A percentile compares a stretch with the other conserved stretches of the same genome.
Conservation (phyloP, 2,797 vertebrate species). For the Acomys russatus region DNA sequence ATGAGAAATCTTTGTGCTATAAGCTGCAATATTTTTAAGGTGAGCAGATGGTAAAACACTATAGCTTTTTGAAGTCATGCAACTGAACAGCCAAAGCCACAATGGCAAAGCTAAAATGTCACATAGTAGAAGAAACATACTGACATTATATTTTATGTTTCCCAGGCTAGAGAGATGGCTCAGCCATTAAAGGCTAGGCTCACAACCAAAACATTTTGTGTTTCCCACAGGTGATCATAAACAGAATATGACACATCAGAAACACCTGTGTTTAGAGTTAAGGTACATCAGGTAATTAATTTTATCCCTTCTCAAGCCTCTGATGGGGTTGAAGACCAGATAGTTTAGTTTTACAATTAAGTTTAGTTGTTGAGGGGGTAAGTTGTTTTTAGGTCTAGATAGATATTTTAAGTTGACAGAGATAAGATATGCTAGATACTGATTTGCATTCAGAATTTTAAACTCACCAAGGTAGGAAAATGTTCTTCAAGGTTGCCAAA, state of each 20-base stretch:
- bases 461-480: too few species aligned
- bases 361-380: too few species aligned
- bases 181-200: not conserved
- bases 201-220: not conserved
- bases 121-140: slow-evolving; percentile 3
- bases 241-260: not conserved
- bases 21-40: slow-evolving; percentile 12
- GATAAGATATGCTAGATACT: too few species aligned
- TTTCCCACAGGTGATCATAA: slow-evolving; percentile 29
- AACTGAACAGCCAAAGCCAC: slow-evolving; percentile 40
- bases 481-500: too few species aligned
- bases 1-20: not conserved
- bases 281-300: too few species aligned
- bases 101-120: slow-evolving; percentile 44
- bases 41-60: slow-evolving; percentile 25
- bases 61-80: slow-evolving; percentile 42
- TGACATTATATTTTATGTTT: not conserved
- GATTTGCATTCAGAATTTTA: too few species aligned
- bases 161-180: not conserved
- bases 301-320: too few species aligned
- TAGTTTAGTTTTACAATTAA: too few species aligned
- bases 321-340: too few species aligned
- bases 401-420: too few species aligned
- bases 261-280: slow-evolving; percentile 33
- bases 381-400: too few species aligned